A percentile compares a stretch with the other conserved stretches of the same genome.
phyloP scores from a whole-genome alignment of 2,797 vertebrate genomes.

The Moxostoma hubbsi region DNA sequence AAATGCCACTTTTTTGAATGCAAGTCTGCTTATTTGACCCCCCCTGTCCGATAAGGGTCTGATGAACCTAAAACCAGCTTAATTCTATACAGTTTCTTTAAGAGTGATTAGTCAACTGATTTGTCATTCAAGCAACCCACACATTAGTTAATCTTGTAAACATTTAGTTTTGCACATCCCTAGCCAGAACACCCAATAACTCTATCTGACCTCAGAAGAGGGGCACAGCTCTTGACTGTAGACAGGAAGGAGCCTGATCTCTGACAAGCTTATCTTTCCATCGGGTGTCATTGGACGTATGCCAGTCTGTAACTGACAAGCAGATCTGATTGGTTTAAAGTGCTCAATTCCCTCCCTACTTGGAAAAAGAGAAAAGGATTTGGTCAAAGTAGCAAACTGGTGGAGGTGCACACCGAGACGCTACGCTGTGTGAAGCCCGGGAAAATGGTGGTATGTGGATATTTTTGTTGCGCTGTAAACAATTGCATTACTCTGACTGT shows the following conservation, averaged over 20 bases:
- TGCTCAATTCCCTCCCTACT: slow-evolving; percentile 35
- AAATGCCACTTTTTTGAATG: too few relatives aligned
- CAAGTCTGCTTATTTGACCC: too few relatives aligned
- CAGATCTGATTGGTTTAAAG: slow-evolving; percentile 43
- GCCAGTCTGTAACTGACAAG: slow-evolving; percentile 43
- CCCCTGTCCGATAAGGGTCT: too few relatives aligned
- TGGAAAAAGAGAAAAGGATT: slow-evolving; percentile 37
- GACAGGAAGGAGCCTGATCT: slow-evolving; percentile 40
- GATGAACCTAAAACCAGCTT: too few relatives aligned
- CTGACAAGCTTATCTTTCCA: slow-evolving; percentile 43
- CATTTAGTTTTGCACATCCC: too few relatives aligned
- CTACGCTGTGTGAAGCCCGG: slow-evolving; percentile 38
- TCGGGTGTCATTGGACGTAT: slow-evolving; percentile 24
- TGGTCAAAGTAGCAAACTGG: slow-evolving; percentile 29
- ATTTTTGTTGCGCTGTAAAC: not conserved
- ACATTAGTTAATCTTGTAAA: too few relatives aligned
- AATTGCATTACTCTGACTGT: not conserved
- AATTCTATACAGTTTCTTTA: too few relatives aligned
- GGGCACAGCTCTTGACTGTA: slow-evolving; percentile 8
- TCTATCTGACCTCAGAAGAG: slow-evolving; percentile 4
- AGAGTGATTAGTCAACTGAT: too few relatives aligned
- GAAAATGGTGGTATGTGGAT: slow-evolving; percentile 52
- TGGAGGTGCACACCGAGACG: slow-evolving; percentile 27
- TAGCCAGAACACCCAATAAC: not conserved
- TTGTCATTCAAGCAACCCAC: too few relatives aligned